Percentiles rank a stretch among this genome's conserved stretches.
These are phyloP conservation scores for Xestia sexstrigata DNA, from an alignment of 2,888 invertebrate species.

Conservation along the genomic window DNA sequence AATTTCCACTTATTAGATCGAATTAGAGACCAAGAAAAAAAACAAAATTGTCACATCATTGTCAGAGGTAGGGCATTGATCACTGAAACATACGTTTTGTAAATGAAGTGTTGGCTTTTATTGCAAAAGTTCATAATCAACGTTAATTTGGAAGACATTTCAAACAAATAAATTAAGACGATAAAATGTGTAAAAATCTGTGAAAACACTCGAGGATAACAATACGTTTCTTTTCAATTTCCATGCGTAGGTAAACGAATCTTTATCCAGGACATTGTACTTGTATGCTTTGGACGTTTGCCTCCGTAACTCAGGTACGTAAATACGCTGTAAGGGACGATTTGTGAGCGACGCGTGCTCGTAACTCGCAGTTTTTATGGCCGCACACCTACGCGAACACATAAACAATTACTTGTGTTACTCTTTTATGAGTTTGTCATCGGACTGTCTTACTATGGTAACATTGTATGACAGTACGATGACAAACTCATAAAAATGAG, in stretches of 20 bases:
- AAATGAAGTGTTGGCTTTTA: too few relatives aligned
- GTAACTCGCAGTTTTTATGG: constrained; percentile 71
- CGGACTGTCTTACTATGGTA: constrained; percentile 38
- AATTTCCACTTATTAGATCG: too few relatives aligned
- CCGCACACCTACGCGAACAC: constrained; percentile 68
- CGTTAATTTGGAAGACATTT: too few relatives aligned
- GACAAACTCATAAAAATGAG: too few relatives aligned
- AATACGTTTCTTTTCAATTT: background rate
- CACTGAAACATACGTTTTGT: too few relatives aligned
- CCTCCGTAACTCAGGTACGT: constrained; percentile 70
- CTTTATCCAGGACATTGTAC: constrained; percentile 37
- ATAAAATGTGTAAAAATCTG: too few relatives aligned
- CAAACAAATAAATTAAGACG: too few relatives aligned
- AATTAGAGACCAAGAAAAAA: too few relatives aligned
- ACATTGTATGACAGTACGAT: too few relatives aligned
- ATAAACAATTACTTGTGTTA: constrained; percentile 67
- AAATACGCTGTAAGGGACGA: constrained; percentile 64
- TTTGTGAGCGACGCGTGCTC: constrained; percentile 62
- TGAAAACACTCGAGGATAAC: background rate
- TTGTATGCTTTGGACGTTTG: constrained; percentile 48
- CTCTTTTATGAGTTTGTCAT: constrained; percentile 51
- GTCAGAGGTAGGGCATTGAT: too few relatives aligned
- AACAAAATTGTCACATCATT: too few relatives aligned
- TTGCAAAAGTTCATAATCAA: too few relatives aligned
- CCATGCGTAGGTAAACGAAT: background rate